Base-by-base conservation (phyloP, 2,888 invertebrate genomes). In the Ophion ventricosus region DNA sequence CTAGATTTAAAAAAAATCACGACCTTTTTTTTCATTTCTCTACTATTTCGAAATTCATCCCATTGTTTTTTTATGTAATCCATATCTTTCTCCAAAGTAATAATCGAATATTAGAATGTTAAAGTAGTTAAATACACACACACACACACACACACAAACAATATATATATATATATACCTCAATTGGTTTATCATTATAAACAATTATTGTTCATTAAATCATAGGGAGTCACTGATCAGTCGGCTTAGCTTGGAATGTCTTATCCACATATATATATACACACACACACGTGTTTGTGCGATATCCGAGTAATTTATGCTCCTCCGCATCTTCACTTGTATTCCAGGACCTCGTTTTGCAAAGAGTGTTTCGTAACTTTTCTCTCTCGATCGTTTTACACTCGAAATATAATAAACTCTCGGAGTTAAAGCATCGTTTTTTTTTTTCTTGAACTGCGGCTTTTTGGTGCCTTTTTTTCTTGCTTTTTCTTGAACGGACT, bases 221-320 rank as follows among this genome's bases (percentile, higher is more conserved):
- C 10, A 17, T 17, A 11, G n/a, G 54, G 54, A 10, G 1, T n/a
- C 17, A 54, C 54, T 54, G 14, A 35, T 54, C n/a, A n/a, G 10
- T 54, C 54, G n/a, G 14, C n/a, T 54, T 10, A 14, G 3, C 54
- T 54, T n/a, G 23, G 57, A 23, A 20, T 57, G 23, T 23, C 23
- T 73, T 14, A 17, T 43, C 3, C 23, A 40, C 17, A 61, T 59
- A 43, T 73, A 40, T 73, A 63, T 63, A 49, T 8, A 20, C 26
- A 11, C 54, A 54, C 54, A n/a, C 17, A 54, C 54, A 54, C 14
- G 8, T 54, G n/a, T 54, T 1, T 54, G n/a, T 67, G 77, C 43
- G 78, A 79, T 79, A 72, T 79, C 72, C 70, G 43, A 79, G 79
- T 72, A 79, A 72, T 23, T 29, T 49, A 23, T 64, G 5, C 54